Evolutionary conservation across 2,113 vertebrate species (phyloP).

Genomic region (Struthio camelus): DNA sequence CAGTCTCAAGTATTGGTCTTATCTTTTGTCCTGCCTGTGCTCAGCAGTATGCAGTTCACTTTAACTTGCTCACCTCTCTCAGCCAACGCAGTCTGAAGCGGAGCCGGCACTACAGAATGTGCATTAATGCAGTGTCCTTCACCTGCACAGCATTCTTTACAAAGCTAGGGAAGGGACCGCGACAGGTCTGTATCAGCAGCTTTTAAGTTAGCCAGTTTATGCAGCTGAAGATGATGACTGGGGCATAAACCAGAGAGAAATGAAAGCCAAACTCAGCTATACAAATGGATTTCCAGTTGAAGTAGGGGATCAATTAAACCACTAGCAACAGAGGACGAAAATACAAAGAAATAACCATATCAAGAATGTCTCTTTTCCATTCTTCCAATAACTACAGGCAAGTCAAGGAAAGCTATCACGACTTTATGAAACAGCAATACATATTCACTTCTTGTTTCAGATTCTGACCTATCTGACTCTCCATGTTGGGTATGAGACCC

Average conservation of each 20-base stretch:
- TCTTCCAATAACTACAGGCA: background rate
- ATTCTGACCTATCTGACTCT: background rate
- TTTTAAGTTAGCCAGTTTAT: constrained; percentile 44
- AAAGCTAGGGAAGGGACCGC: constrained; percentile 12
- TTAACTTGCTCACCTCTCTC: background rate
- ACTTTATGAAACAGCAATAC: background rate
- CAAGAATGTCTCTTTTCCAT: accelerated
- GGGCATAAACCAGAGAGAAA: constrained; percentile 30
- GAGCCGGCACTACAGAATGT: constrained; percentile 1
- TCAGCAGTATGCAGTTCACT: background rate
- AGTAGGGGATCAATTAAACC: background rate
- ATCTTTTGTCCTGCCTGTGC: background rate
- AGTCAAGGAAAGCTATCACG: background rate
- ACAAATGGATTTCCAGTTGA: background rate
- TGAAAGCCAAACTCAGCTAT: background rate
- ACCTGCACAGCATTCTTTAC: constrained; percentile 64
- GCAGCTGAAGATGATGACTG: constrained; percentile 33
- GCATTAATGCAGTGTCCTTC: constrained; percentile 65
- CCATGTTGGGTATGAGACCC: background rate
- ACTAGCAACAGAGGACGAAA: background rate
- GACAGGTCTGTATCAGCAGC: constrained; percentile 55
- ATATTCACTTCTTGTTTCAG: background rate
- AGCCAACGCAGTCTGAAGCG: constrained; percentile 29
- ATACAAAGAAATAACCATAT: background rate
- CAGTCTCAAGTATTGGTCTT: background rate